Evolutionary conservation across 2,797 vertebrate species (phyloP).

Genomic region (Pseudopleuronectes americanus): DNA sequence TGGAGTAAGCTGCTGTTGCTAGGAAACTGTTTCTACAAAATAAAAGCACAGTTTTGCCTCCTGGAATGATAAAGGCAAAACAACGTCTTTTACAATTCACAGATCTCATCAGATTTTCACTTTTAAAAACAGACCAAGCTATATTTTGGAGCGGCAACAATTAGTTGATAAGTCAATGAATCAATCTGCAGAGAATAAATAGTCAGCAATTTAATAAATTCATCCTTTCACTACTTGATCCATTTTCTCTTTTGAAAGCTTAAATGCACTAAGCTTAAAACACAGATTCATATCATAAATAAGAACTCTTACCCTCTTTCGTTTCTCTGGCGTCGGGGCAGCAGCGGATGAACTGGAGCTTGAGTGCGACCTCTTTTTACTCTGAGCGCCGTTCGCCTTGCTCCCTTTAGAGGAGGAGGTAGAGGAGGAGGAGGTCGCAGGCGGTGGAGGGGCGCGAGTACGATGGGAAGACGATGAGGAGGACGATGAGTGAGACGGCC

Average conservation of each 20-base stretch:
- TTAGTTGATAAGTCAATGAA: too few relatives aligned
- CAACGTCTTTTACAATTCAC: not conserved
- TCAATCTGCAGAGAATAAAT: too few relatives aligned
- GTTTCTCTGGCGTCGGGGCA: slow-evolving; percentile 79
- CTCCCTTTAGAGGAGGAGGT: slow-evolving; percentile 77
- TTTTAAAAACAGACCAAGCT: not conserved
- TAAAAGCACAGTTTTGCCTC: not conserved
- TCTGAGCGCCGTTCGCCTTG: slow-evolving; percentile 78
- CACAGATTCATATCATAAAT: too few relatives aligned
- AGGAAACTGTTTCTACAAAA: slow-evolving; percentile 9
- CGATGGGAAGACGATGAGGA: slow-evolving; percentile 58
- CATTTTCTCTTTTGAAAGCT: too few relatives aligned
- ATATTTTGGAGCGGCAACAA: not conserved
- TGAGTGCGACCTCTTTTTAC: slow-evolving; percentile 70
- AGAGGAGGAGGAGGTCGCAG: slow-evolving; percentile 39
- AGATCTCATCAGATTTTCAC: not conserved
- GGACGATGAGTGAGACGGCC: slow-evolving; percentile 60
- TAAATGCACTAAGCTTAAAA: too few relatives aligned
- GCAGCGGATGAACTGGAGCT: slow-evolving; percentile 45
- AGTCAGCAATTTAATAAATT: too few relatives aligned
- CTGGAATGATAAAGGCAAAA: too few relatives aligned
- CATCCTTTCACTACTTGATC: too few relatives aligned
- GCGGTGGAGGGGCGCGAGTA: slow-evolving; percentile 36
- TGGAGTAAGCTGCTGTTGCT: not conserved
- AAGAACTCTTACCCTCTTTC: slow-evolving; percentile 70